Evolutionary conservation across 2,888 invertebrate genomes (phyloP).

Genomic region (Archaeoteleia sp.): DNA sequence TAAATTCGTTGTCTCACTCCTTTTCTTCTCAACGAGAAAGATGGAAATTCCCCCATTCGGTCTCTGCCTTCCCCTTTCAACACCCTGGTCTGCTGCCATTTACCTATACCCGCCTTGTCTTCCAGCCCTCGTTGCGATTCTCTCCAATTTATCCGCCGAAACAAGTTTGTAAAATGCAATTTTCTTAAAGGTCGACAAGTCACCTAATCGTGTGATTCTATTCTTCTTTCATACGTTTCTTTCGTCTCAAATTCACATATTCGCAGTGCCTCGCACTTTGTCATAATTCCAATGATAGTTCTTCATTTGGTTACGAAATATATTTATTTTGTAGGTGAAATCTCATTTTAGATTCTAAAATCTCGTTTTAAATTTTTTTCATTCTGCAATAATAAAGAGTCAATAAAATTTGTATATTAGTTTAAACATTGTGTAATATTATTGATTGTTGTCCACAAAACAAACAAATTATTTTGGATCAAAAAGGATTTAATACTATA

Average conservation of each 20-base stretch:
- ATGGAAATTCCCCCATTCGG: conserved; percentile 27
- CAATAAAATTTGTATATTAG: too few species aligned
- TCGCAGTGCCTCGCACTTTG: conserved; percentile 15
- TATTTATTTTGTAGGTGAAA: too few species aligned
- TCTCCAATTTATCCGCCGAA: conserved; percentile 77
- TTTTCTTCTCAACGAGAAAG: conserved; percentile 23
- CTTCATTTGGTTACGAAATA: neutral
- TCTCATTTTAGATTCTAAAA: too few species aligned
- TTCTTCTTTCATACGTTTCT: conserved; percentile 52
- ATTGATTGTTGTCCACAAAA: too few species aligned
- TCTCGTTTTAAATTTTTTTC: too few species aligned
- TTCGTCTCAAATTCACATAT: conserved; percentile 33
- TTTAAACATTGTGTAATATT: too few species aligned
- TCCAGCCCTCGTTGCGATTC: conserved; percentile 75
- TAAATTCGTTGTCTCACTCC: conserved; percentile 48
- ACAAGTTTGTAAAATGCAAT: conserved; percentile 79
- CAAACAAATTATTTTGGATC: too few species aligned
- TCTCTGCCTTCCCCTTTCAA: conserved; percentile 50
- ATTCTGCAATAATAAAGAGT: too few species aligned
- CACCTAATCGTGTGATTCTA: conserved; percentile 75
- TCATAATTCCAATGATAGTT: conserved; percentile 25
- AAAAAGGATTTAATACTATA: too few species aligned
- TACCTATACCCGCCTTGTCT: conserved; percentile 56
- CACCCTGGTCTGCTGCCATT: conserved; percentile 56
- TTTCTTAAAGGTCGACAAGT: conserved; percentile 78